A percentile compares a stretch with the other conserved stretches of the same genome.
Conservation (phyloP, 2,888 invertebrate species). For the Tricholauxania praeusta region DNA sequence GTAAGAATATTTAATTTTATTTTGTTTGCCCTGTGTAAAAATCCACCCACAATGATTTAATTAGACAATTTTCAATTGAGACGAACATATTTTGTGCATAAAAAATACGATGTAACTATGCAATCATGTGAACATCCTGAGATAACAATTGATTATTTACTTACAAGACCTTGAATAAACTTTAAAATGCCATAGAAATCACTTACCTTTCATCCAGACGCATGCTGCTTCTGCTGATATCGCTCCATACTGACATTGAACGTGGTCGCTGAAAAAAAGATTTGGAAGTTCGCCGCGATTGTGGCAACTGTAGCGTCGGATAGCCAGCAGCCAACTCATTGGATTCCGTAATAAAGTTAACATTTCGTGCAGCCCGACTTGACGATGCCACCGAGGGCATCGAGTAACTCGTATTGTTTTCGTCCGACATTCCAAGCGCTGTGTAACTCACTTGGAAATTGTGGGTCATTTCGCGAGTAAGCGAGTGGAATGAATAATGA, state of each 20-base stretch:
- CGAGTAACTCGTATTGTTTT: constrained; percentile 66
- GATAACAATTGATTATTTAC: too few relatives aligned
- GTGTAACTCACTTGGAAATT: constrained; percentile 68
- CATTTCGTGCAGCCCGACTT: constrained; percentile 61
- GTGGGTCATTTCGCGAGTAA: constrained; percentile 61
- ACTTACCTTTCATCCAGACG: constrained; percentile 72
- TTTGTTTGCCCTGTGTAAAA: too few relatives aligned
- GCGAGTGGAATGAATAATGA: neutral
- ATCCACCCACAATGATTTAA: too few relatives aligned
- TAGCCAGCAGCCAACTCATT: constrained; percentile 57
- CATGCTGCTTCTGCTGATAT: constrained; percentile 86
- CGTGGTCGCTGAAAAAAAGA: constrained; percentile 72
- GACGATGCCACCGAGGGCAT: constrained; percentile 62
- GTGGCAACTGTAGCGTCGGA: constrained; percentile 56
- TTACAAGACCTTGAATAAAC: neutral
- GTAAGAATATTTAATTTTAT: too few relatives aligned
- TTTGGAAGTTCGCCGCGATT: constrained; percentile 65
- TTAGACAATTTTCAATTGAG: too few relatives aligned
- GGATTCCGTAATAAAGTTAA: constrained; percentile 64
- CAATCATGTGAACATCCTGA: too few relatives aligned
- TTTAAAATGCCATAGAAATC: neutral
- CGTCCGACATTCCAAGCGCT: constrained; percentile 68
- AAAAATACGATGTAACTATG: too few relatives aligned
- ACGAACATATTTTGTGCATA: too few relatives aligned
- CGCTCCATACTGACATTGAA: constrained; percentile 91